Evolutionary conservation across 2,113 vertebrate species (phyloP).

Genomic region (Chloroceryle aenea): DNA sequence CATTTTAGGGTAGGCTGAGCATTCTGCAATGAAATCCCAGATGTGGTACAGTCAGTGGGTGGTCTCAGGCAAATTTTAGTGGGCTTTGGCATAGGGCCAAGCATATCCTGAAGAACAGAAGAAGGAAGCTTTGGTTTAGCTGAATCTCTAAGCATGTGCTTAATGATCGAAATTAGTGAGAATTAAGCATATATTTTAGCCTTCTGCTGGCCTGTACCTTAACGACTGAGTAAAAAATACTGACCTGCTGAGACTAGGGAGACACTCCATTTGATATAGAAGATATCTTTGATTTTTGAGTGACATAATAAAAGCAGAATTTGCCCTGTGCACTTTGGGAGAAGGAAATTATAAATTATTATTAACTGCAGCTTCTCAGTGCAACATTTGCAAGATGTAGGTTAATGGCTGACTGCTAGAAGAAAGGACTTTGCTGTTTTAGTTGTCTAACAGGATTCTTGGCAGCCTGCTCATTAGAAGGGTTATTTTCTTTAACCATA

Average conservation of each 20-base stretch:
- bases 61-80: not conserved
- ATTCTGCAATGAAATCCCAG: not conserved
- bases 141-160: not conserved
- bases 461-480: not conserved
- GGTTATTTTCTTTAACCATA: not conserved
- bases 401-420: not conserved
- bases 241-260: not conserved
- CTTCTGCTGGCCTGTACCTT: not conserved
- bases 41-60: not conserved
- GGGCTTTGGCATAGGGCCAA: not conserved
- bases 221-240: not conserved
- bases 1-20: not conserved
- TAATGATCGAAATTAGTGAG: not conserved
- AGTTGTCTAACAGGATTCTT: not conserved
- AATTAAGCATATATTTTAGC: not conserved
- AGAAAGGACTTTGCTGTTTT: not conserved
- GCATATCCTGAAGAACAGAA: not conserved
- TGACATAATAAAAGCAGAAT: not conserved
- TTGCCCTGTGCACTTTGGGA: not conserved
- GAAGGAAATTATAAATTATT: not conserved
- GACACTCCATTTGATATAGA: not conserved
- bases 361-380: not conserved
- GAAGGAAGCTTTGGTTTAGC: not conserved
- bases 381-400: not conserved
- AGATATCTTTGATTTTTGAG: not conserved